Evolutionary conservation across 2,888 invertebrate species (phyloP), one percentile per base, ranked within the genome.

Genomic region (Empis livida): DNA sequence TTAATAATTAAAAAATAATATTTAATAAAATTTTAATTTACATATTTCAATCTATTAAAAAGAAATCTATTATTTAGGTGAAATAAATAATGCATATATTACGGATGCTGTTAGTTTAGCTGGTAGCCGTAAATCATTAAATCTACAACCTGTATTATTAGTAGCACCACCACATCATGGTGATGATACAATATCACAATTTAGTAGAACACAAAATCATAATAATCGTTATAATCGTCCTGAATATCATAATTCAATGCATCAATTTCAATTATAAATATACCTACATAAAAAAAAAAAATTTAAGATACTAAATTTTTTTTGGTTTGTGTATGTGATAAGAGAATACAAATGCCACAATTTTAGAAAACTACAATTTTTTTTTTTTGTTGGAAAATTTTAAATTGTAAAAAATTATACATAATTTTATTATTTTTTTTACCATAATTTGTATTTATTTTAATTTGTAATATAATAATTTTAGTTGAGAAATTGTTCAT

Each of bases 31-130:
- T 14, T 41, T 17, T 41, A 16, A 30, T 30, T 17, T 32, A 11
- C 6, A 30, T 39, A 9, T 20, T 10, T 38, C 4, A 35, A n/a
- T 15, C 10, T 13, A 10, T 16, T 10, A 17, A 16, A 20, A 17
- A 30, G 3, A 37, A 3, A 37, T 37, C n/a, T 30, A 5, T 11
- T 11, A 42, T 45, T 39, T 71, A 90, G 91, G 90, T 53, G 90
- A 91, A 73, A 84, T 90, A 55, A 91, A 91, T 71, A 82, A 85
- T 58, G 90, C 84, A 9, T 91, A 86, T 67, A 80, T 91, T 50
- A 86, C 84, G 13, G 92, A 92, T 65, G 84, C 82, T 23, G 84
- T 85, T 54, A 90, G 89, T 54, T 78, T 90, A 45, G 83, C 86
- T 10, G 85, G 85, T 0, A 91, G 90, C 1, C 74, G 91, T 47